Evolutionary conservation across 2,113 vertebrate genomes (phyloP), one percentile per base, ranked within the genome.

Genomic region (Sapayoa aenigma): DNA sequence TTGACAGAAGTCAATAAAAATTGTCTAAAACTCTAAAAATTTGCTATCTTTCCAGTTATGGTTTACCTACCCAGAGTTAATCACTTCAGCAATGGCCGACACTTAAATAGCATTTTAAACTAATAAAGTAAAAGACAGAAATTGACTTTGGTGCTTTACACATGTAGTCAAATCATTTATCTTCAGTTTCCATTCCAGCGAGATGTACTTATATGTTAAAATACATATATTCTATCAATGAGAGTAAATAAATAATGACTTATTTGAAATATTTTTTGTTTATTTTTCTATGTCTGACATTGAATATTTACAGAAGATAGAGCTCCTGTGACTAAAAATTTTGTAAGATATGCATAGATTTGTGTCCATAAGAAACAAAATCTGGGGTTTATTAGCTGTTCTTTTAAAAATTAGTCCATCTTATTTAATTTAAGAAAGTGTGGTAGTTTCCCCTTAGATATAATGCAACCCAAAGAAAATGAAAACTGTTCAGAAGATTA

Each of bases 401-500:
- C 12, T 58, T 92, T 90, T 82, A 79, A 87, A 94, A 68, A 21
- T 44, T 55, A 72, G 9, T 65, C 23, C 14, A 66, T 68, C 30
- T 68, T 49, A 42, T 69, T 81, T 78, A 77, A 78, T 77, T 87
- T 90, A 66, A 84, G 55, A 65, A 82, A 95, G 33, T 50, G 15
- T 27, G 30, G 47, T 68, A 46, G 22, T 76, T 90, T 88, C 42
- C 89, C 67, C 63, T 94, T 47, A 87, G 31, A 62, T 71, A 28
- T 27, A 93, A 90, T 28, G 11, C 62, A 85, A 87, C 14, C 6
- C 66, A 82, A 96, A 91, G 53, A 76, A 92, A 90, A 74, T 82
- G 14, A 59, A 77, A 33, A 76, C 7, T 79, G 81, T 76, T 84
- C 78, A 84, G 72, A 94, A 93, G 53, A 96, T 72, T 56, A 94